Evolutionary conservation across 2,888 invertebrate genomes (phyloP).

Genomic region (Stratiomys singularior): DNA sequence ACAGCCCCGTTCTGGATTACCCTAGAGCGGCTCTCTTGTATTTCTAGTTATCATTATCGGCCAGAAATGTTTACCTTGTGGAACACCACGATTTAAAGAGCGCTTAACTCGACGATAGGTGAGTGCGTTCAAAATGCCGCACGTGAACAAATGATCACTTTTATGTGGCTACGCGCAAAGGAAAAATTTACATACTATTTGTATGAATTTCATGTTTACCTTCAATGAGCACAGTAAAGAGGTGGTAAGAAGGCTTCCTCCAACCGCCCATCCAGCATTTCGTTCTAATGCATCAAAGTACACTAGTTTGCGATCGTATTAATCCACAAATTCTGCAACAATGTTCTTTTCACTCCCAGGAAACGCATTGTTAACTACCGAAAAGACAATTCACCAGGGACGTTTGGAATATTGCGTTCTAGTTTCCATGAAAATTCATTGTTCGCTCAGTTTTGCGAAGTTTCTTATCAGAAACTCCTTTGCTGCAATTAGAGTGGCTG

Average conservation of each 20-base stretch:
- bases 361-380: too few species aligned
- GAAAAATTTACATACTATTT: slow-evolving; percentile 15
- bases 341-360: too few species aligned
- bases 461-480: too few species aligned
- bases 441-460: too few species aligned
- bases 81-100: not conserved
- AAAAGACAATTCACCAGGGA: too few species aligned
- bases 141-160: slow-evolving; percentile 29
- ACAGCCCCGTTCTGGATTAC: not conserved
- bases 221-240: slow-evolving; percentile 6
- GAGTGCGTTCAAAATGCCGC: not conserved
- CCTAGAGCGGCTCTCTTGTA: not conserved
- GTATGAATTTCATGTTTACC: slow-evolving; percentile 29
- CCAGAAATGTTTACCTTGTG: not conserved
- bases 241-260: slow-evolving; percentile 7
- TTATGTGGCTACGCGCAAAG: not conserved
- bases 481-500: not conserved
- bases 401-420: too few species aligned
- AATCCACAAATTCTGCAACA: too few species aligned
- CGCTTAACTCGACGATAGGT: not conserved
- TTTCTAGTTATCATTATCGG: slow-evolving; percentile 15
- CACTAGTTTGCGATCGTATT: not conserved
- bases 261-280: not conserved
- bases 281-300: not conserved
- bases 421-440: too few species aligned